Evolutionary conservation across 1,140 invertebrate species (phyloP).

Genomic region (Nasonia longicornis): DNA sequence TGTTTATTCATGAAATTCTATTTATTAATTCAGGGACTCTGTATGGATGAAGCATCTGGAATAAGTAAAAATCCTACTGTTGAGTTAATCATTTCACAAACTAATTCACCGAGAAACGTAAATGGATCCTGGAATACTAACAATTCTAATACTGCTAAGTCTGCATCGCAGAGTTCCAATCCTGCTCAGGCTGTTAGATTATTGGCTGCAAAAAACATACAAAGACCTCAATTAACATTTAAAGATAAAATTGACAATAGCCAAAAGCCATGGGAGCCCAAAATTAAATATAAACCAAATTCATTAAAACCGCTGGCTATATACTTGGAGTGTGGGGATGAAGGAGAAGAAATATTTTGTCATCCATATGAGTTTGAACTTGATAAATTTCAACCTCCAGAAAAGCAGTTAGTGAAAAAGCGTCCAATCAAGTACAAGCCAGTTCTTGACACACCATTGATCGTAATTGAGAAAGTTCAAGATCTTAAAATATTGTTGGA

Average conservation of each 20-base stretch:
- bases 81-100: conserved; percentile 59
- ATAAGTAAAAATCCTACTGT: conserved; percentile 71
- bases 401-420: conserved; percentile 66
- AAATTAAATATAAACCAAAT: conserved; percentile 90
- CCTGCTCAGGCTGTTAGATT: conserved; percentile 70
- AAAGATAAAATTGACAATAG: conserved; percentile 89
- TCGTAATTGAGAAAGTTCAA: conserved; percentile 76
- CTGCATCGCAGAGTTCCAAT: conserved; percentile 4
- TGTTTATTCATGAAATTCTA: conserved; percentile 5
- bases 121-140: conserved; percentile 73
- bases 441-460: conserved; percentile 76
- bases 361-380: conserved; percentile 94
- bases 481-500: conserved; percentile 77
- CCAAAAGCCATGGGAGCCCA: conserved; percentile 80
- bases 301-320: conserved; percentile 84
- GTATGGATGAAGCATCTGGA: conserved; percentile 80
- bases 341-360: conserved; percentile 67
- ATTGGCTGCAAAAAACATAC: conserved; percentile 80
- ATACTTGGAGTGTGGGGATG: conserved; percentile 76
- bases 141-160: background rate
- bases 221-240: conserved; percentile 87
- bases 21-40: conserved; percentile 65
- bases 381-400: conserved; percentile 74
- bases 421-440: conserved; percentile 67
- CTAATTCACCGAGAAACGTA: conserved; percentile 53